A percentile compares a stretch with the other conserved stretches of the same genome.
phyloP scores from a whole-genome alignment of 1,140 invertebrate genomes.

The Euschistus heros region DNA sequence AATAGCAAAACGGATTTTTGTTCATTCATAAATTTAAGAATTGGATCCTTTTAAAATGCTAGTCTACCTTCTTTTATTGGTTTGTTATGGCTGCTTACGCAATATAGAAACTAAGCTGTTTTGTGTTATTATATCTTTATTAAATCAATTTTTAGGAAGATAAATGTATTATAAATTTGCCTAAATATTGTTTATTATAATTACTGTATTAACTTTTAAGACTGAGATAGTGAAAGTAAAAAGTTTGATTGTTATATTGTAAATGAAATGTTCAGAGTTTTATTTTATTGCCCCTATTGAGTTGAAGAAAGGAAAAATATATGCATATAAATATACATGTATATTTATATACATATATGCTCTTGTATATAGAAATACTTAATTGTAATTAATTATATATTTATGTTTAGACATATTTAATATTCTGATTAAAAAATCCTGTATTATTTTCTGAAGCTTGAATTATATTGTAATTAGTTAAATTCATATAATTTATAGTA shows the following conservation, averaged over 20 bases:
- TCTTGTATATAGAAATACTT: neutral
- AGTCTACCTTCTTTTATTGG: constrained; percentile 7
- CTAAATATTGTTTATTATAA: constrained; percentile 9
- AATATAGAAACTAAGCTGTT: neutral
- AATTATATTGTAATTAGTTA: constrained; percentile 8
- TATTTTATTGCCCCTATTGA: constrained; percentile 5
- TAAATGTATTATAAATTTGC: neutral
- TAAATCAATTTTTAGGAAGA: neutral
- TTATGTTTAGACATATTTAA: constrained; percentile 13
- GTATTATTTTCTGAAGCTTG: constrained; percentile 8
- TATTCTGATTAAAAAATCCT: constrained; percentile 3
- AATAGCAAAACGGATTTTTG: neutral
- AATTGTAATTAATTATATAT: constrained; percentile 8
- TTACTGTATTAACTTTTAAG: constrained; percentile 16
- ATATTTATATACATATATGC: neutral
- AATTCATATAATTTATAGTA: constrained; percentile 10
- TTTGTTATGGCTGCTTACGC: neutral
- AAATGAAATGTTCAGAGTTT: neutral
- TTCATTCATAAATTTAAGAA: constrained; percentile 3
- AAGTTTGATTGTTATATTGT: constrained; percentile 13
- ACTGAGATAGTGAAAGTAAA: neutral
- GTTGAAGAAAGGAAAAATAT: neutral
- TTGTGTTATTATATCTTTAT: neutral
- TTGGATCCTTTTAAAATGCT: neutral
- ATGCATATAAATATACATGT: neutral